phyloP scores from a whole-genome alignment of 2,888 invertebrate species.

The Trachelus stipa region DNA sequence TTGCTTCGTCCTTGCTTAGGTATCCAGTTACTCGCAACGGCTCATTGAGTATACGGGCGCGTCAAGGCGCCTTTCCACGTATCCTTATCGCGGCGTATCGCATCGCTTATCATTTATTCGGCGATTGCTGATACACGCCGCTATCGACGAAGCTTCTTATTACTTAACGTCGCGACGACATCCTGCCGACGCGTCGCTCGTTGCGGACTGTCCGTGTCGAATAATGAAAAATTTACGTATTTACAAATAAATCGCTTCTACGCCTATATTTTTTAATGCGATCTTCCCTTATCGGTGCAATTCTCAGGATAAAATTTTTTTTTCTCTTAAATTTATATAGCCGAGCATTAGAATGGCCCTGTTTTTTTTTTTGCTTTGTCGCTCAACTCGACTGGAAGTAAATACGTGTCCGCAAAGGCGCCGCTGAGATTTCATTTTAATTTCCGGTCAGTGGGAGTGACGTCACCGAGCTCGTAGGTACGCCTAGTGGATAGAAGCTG shows the following conservation, averaged over 20 bases:
- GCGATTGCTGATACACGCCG: neutral
- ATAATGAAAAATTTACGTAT: neutral
- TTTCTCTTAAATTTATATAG: too few relatives aligned
- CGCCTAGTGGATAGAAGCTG: neutral
- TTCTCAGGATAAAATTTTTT: too few relatives aligned
- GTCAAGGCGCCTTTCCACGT: constrained; percentile 37
- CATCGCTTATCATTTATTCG: constrained; percentile 25
- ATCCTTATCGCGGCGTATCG: constrained; percentile 38
- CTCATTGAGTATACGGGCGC: constrained; percentile 37
- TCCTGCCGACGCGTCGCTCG: neutral
- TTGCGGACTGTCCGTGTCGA: neutral
- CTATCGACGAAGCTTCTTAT: neutral
- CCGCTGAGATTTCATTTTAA: neutral
- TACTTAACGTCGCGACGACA: neutral
- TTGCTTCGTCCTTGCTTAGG: constrained; percentile 25
- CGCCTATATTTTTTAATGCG: too few relatives aligned
- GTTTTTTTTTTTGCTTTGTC: neutral
- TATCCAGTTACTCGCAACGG: constrained; percentile 37
- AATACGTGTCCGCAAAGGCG: neutral
- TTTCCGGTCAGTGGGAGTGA: neutral
- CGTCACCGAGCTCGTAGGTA: neutral
- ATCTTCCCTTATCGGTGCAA: too few relatives aligned
- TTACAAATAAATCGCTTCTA: too few relatives aligned
- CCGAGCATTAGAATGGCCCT: too few relatives aligned
- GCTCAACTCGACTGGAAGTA: neutral